phyloP scores from a whole-genome alignment of 2,797 vertebrate genomes.

The Melanotaenia maccullochi region DNA sequence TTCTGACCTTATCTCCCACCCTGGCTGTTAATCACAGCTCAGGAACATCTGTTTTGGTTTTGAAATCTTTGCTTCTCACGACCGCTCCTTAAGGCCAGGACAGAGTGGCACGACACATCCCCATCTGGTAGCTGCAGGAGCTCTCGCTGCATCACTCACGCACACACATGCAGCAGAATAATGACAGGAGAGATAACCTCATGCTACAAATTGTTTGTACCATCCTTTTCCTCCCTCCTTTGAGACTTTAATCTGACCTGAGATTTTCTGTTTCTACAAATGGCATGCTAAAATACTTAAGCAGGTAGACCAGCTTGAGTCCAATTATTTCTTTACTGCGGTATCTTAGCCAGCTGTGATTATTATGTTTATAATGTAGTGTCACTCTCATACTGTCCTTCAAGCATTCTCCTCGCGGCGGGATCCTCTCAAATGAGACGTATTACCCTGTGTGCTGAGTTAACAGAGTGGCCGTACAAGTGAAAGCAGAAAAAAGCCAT shows the following conservation, averaged over 20 bases:
- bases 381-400: slow-evolving; percentile 77
- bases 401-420: slow-evolving; percentile 70
- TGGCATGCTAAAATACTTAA: slow-evolving; percentile 67
- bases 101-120: slow-evolving; percentile 48
- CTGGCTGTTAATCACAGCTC: slow-evolving; percentile 36
- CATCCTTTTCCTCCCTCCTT: slow-evolving; percentile 13
- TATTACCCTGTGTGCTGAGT: slow-evolving; percentile 73
- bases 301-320: slow-evolving; percentile 76
- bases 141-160: slow-evolving; percentile 48
- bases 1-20: slow-evolving; percentile 12
- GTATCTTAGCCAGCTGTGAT: slow-evolving; percentile 78
- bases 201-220: slow-evolving; percentile 34
- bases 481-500: slow-evolving; percentile 47
- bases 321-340: slow-evolving; percentile 78
- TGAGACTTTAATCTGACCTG: slow-evolving; percentile 61
- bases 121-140: slow-evolving; percentile 51
- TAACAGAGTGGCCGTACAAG: slow-evolving; percentile 70
- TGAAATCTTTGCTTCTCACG: slow-evolving; percentile 35
- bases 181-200: slow-evolving; percentile 49
- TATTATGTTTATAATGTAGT: slow-evolving; percentile 80
- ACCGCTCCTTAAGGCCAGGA: slow-evolving; percentile 43
- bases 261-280: slow-evolving; percentile 68
- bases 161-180: slow-evolving; percentile 26
- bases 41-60: slow-evolving; percentile 31
- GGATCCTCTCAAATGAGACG: slow-evolving; percentile 77